Evolutionary conservation across 2,113 vertebrate species (phyloP), one percentile per base, ranked within the genome.

Genomic region (Cyphomyrus discorhynchus): DNA sequence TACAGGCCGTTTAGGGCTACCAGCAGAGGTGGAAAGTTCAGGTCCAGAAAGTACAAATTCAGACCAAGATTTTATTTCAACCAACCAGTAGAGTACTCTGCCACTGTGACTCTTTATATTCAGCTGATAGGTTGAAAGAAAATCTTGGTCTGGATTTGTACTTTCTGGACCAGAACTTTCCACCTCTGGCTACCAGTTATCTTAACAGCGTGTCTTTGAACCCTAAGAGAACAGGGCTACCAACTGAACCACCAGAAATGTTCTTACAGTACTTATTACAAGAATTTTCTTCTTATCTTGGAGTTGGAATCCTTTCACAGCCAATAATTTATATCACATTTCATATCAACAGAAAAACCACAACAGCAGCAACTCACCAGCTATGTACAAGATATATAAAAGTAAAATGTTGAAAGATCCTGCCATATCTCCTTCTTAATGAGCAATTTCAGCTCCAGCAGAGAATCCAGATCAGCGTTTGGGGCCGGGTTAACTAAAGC

Each of bases 351-450:
- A 31, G 49, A 88, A 27, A 86, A 9, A 31, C 50, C 35, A 31
- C 21, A 50, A 27, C 80, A 31, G 80, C 74, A 74, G 17, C 5
- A 90, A 92, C 93, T 92, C 45, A 95, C 95, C 93, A 91, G 92
- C 90, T 56, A 95, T 53, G 88, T 62, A 90, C 88, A 93, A 91
- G 89, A 94, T 21, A 70, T 94, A 88, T 13, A 94, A 90, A 35
- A 90, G 70, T 49, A 66, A 90, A 31, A 94, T 7, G 89, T 86
- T 91, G 92, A 89, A 90, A 35, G 89, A 53, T 86, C 89, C 50
- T 27, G 91, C 92, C 95, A 96, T 95, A 50, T 89, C 87, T 80
- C 87, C 9, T 83, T 50, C 86, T 83, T 49, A 77, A 70, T 49
- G 45, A 15, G 17, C 52, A 91, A 90, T 58, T 52, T 80, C 85